Conservation (phyloP, 2,888 invertebrate genomes). For the Byasa hedistus region DNA sequence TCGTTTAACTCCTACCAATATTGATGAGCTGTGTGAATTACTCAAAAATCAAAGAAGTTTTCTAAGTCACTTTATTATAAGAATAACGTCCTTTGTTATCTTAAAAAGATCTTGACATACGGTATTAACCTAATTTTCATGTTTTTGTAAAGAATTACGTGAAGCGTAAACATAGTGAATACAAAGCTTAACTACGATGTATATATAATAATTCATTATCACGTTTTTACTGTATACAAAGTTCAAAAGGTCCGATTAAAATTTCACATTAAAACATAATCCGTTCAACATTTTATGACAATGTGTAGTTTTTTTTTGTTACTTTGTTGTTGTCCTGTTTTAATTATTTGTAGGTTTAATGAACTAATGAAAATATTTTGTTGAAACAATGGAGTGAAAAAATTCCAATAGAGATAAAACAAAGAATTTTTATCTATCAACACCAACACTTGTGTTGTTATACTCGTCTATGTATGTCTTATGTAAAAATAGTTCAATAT, state of each 20-base stretch:
- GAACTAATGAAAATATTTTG: not conserved
- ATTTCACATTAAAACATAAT: slow-evolving; percentile 2
- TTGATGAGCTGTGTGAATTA: no score
- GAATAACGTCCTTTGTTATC: not conserved
- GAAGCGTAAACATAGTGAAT: not conserved
- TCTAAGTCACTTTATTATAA: no score
- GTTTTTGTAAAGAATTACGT: not conserved
- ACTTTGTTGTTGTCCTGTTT: not conserved
- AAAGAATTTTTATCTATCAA: no score
- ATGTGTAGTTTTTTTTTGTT: not conserved
- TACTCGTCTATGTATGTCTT: no score
- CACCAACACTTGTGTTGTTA: no score
- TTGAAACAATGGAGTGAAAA: no score
- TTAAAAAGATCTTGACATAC: not conserved
- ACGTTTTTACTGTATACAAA: slow-evolving; percentile 18
- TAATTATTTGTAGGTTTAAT: not conserved
- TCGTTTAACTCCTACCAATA: no score
- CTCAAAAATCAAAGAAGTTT: no score
- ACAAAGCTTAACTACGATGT: not conserved
- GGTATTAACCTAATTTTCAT: not conserved
- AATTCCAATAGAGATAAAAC: no score
- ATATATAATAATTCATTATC: slow-evolving; percentile 7
- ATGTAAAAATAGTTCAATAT: no score
- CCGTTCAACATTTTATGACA: slow-evolving; percentile 2
- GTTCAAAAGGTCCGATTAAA: slow-evolving; percentile 12